phyloP scores from a whole-genome alignment of 2,888 invertebrate genomes.

The Rotaria macrura region DNA sequence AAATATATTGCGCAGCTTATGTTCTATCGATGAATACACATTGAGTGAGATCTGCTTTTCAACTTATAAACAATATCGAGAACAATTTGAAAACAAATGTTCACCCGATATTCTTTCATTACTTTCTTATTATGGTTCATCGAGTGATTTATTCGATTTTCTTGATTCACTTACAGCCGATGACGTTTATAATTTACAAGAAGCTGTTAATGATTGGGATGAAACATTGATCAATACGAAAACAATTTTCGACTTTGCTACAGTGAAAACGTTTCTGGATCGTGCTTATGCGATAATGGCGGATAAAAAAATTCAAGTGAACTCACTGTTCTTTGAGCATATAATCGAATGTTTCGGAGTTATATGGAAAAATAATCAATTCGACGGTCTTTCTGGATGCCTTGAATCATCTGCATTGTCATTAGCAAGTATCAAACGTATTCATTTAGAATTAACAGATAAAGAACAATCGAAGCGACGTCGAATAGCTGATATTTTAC shows the following conservation, averaged over 20 bases:
- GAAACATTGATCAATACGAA: not conserved
- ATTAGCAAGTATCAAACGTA: not conserved
- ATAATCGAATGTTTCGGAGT: not conserved
- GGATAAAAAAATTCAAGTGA: not conserved
- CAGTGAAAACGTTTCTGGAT: not conserved
- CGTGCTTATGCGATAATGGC: not conserved
- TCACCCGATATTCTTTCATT: not conserved
- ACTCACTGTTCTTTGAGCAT: not conserved
- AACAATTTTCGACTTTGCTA: not conserved
- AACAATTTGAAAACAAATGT: not conserved
- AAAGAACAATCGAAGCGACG: slow-evolving; percentile 18
- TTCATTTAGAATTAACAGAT: not conserved
- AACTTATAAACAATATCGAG: not conserved
- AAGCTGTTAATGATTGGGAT: slow-evolving; percentile 19
- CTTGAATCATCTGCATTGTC: not conserved
- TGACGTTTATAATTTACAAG: not conserved
- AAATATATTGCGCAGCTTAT: not conserved
- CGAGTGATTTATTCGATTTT: not conserved
- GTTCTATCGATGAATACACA: not conserved
- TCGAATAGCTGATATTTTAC: not conserved
- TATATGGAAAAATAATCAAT: not conserved
- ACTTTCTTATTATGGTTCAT: not conserved
- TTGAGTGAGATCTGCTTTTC: not conserved
- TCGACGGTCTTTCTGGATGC: not conserved
- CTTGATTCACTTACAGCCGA: not conserved